Base-by-base conservation (phyloP, 2,797 vertebrate genomes). In the Myripristis jacobus region DNA sequence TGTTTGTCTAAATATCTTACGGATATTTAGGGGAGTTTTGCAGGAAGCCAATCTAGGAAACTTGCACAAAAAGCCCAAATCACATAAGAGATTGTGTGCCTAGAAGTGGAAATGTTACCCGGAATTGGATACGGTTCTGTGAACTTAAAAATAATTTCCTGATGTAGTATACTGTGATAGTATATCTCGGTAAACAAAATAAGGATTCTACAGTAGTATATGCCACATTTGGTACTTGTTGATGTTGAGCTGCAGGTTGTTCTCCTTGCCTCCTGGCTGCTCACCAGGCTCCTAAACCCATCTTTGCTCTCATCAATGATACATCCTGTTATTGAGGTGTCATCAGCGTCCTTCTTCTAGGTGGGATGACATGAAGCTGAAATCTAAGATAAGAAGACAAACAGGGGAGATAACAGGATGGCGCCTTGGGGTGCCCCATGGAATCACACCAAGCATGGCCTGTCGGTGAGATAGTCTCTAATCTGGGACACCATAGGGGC, bases 401-500 rank as follows among this genome's bases (percentile, higher is more conserved):
- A 57, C 70, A 50, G 38, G 38, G 59, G 52, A 48, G 66, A 69
- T 83, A 80, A 70, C 43, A 55, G 53, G 46, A 58, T 0, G 4
- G 19, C 3, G 57, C 69, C 66, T 34, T 59, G 53, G 59, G 69
- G 63, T 68, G 55, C 58, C 60, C 60, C 44, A 63, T 67, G 63
- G 66, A 83, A 71, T 25, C 2, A 8, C 11, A 76, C 66, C 54
- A 57, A 54, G 50, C 0, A n/a, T 2, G 2, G 54, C 54, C 38
- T 50, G 48, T 58, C 44, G 56, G 59, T 54, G 64, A 79, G 53
- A 59, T 51, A 70, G 51, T 29, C 31, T 67, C 38, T 71, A 75
- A 81, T 85, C 59, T 60, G 53, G 47, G 53, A 58, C 64, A 60
- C 60, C 5, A 3, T 54, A 15, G 64, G 71, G 53, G 57, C 25